These are phyloP conservation scores for Odontophorus gujanensis DNA, from an alignment of 2,113 vertebrate genomes.

Conservation along the genomic window DNA sequence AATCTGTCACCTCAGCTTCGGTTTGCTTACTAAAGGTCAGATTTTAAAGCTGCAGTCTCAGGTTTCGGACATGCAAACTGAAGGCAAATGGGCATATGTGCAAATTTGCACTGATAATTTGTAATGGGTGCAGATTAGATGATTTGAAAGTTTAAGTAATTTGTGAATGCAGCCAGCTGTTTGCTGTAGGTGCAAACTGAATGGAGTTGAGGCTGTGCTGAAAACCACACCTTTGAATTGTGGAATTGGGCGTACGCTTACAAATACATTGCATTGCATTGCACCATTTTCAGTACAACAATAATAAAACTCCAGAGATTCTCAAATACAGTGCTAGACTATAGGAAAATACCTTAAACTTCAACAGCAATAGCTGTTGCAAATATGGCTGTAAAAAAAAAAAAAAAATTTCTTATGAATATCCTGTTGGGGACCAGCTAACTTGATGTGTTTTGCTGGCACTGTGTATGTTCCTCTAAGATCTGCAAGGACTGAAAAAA, in stretches of 20 bases:
- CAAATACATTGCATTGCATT: background rate
- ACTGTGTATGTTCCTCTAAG: background rate
- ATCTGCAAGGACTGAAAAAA: background rate
- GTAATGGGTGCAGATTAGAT: background rate
- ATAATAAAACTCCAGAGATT: background rate
- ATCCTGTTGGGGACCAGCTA: constrained; percentile 26
- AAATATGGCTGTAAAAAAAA: background rate
- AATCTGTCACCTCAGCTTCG: constrained; percentile 32
- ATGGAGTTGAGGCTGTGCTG: background rate
- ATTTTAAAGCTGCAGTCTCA: background rate
- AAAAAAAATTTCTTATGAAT: background rate
- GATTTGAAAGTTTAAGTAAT: background rate
- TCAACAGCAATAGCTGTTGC: background rate
- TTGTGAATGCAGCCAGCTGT: background rate
- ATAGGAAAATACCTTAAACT: background rate
- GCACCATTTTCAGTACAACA: background rate
- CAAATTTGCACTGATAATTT: background rate
- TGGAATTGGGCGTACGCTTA: background rate
- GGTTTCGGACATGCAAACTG: background rate
- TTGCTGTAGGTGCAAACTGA: background rate
- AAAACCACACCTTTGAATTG: background rate
- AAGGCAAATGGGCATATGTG: background rate
- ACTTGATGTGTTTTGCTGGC: constrained; percentile 39
- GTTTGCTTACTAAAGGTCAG: constrained; percentile 39
- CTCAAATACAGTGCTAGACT: background rate